Base-by-base conservation (phyloP, 2,797 vertebrate genomes). In the Somateria mollissima region DNA sequence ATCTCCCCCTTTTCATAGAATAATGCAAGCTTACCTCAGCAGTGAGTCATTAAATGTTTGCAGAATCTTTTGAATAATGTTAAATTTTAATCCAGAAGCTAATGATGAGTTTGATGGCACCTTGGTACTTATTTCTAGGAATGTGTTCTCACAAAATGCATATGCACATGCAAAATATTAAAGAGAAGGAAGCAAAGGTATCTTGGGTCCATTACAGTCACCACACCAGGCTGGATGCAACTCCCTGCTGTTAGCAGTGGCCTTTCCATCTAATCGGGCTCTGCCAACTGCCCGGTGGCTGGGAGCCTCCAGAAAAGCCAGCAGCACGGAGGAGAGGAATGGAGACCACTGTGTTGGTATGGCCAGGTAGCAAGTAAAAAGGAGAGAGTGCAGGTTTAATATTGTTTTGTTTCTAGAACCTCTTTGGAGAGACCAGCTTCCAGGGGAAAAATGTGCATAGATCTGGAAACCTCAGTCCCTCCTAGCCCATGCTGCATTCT, bases 401-500 rank as follows among this genome's bases (percentile, higher is more conserved):
- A 15, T 2, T n/a, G 37, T 7, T 4, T 1, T n/a, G 24, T 43
- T 87, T 64, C 6, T 1, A 30, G 7, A 47, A 25, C n/a, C 5
- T 4, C 13, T 30, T 18, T 3, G 2, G 8, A 74, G 7, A 8
- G 6, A 77, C 15, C 20, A 75, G 66, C 41, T 94, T 83, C 22
- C 27, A 60, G 6, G 7, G 17, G 12, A 56, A 56, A 71, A 61
- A n/a, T 6, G 11, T 18, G 8, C 30, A 25, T 0, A 1, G 39
- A 53, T 21, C 17, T 84, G 20, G 36, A 80, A 65, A 84, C 4
- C 28, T 45, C 32, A 11, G 27, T 15, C 21, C 20, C 30, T 71
- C 21, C 25, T 13, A 81, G 45, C 24, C 41, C 0, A 0, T 11
- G 20, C 17, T 4, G 17, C 3, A 19, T 17, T 43, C n/a, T 0